Base-by-base conservation (phyloP, 2,113 vertebrate species). In the Beaufortia kweichowensis region DNA sequence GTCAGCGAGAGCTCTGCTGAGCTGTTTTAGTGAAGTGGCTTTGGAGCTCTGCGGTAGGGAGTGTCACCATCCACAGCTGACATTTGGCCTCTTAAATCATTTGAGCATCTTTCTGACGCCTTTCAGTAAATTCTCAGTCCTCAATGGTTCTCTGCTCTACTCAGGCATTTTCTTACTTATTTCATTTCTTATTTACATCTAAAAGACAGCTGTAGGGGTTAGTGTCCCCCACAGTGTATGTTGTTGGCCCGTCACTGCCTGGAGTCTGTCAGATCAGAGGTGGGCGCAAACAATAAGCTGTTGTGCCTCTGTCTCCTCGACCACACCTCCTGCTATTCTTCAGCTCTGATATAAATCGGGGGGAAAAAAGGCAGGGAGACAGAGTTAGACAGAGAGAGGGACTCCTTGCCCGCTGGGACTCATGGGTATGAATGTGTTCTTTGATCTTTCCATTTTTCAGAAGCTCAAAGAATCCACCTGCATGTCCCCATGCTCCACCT, bases 391-490 rank as follows among this genome's bases (percentile, higher is more conserved):
- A 67, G 28, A 78, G 61, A 61, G 50, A 67, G 60, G 24, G 29
- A 10, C 35, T 21, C 31, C 35, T 75, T 31, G 57, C 9, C 68
- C 41, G 63, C 77, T 76, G 79, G 57, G 79, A 86, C 84, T 81
- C 82, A 88, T 12, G 48, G 75, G 39, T 75, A 50, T 71, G 79
- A 72, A 71, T 72, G 43, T 19, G 29, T 57, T 74, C 87, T 89
- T 88, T 89, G 88, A 90, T 88, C 85, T 82, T 75, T 24, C 28
- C 11, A 61, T 57, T 79, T 87, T 86, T 88, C 76, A 81, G 86
- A 75, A 76, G 68, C 60, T 19, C 26, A 86, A 83, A 78, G 31
- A 62, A 81, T 82, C 77, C 85, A 90, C 88, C 88, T 89, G 88
- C 85, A 79, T 57, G 33, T 68, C 50, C 33, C 65, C 33, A 33